phyloP scores from a whole-genome alignment of 2,888 invertebrate genomes.

The Argyra leucocephala region DNA sequence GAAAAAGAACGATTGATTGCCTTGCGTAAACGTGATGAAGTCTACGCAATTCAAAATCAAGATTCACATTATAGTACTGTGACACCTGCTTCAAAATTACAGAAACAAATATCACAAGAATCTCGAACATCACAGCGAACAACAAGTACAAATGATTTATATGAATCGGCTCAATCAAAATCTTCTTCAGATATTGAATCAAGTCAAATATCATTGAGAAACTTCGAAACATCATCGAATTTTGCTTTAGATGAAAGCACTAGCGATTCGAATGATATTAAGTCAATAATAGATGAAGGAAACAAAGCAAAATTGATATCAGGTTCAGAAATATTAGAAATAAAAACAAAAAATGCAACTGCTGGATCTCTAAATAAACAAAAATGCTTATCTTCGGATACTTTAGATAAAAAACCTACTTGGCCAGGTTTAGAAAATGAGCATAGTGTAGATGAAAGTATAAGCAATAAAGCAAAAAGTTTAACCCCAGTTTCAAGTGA shows the following conservation, averaged over 20 bases:
- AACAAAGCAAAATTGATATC: background rate
- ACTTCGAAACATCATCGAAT: background rate
- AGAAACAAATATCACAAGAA: background rate
- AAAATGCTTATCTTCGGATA: background rate
- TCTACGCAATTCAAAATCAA: conserved; percentile 29
- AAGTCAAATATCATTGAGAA: background rate
- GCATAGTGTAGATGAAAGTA: background rate
- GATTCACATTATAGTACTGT: no score
- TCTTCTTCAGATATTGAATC: background rate
- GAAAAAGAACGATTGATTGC: conserved; percentile 37
- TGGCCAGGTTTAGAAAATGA: background rate
- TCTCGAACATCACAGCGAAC: background rate
- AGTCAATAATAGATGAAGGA: background rate
- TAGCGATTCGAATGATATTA: background rate
- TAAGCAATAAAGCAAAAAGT: background rate
- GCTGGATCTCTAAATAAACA: background rate
- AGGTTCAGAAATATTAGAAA: background rate
- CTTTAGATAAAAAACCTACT: background rate
- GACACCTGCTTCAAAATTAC: background rate
- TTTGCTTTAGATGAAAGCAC: background rate
- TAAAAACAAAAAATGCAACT: background rate
- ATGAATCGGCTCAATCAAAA: conserved; percentile 4
- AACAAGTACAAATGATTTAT: background rate
- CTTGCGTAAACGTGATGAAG: conserved; percentile 36
- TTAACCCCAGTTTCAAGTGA: background rate